phyloP scores from a whole-genome alignment of 1,140 invertebrate species.

The Sitophilus oryzae region DNA sequence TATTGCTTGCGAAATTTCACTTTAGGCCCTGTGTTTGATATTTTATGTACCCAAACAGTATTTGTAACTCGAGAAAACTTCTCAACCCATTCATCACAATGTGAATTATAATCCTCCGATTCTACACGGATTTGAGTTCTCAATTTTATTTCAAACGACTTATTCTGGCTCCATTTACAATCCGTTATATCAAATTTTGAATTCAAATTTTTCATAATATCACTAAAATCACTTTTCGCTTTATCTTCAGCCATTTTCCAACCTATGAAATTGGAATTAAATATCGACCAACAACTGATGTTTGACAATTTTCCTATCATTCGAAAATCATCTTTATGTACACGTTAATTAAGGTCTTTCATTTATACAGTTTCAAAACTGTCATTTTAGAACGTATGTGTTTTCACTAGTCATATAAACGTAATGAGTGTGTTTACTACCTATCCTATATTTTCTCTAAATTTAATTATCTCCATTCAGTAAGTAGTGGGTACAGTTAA shows the following conservation, averaged over 20 bases:
- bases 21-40: conserved; percentile 43
- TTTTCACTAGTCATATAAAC: too few relatives aligned
- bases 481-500: too few relatives aligned
- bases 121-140: conserved; percentile 38
- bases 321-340: too few relatives aligned
- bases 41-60: conserved; percentile 43
- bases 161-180: conserved; percentile 38
- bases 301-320: too few relatives aligned
- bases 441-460: too few relatives aligned
- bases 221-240: conserved; percentile 24
- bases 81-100: conserved; percentile 43
- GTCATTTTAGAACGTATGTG: too few relatives aligned
- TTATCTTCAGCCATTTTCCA: conserved; percentile 34
- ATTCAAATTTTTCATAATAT: conserved; percentile 34
- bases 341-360: too few relatives aligned
- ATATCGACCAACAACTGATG: conserved; percentile 27
- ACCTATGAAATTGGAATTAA: conserved; percentile 18
- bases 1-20: conserved; percentile 43
- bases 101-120: conserved; percentile 38
- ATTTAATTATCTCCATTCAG: too few relatives aligned
- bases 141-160: conserved; percentile 40
- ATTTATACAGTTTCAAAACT: too few relatives aligned
- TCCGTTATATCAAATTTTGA: conserved; percentile 40
- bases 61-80: conserved; percentile 39
- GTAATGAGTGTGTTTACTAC: too few relatives aligned